Evolutionary conservation across 2,113 vertebrate genomes (phyloP).

Genomic region (Phrynosoma platyrhinos): DNA sequence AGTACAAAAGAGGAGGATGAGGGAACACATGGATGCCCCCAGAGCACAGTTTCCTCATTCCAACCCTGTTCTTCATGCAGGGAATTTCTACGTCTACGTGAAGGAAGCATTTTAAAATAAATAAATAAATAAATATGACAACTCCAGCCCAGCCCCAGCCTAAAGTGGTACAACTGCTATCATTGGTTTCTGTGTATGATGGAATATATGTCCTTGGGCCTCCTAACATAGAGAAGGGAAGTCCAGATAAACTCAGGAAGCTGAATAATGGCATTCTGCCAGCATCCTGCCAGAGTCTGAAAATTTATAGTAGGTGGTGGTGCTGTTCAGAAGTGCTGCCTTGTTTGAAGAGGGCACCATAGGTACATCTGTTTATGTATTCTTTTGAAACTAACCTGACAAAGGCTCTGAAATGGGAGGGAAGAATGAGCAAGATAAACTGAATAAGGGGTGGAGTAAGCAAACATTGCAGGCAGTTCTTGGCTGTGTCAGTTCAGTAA

Average conservation of each 20-base stretch:
- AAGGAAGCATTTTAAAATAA: no score
- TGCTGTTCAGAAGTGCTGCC: constrained; percentile 15
- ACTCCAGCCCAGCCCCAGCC: background rate
- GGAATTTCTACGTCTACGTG: background rate
- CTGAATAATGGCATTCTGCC: background rate
- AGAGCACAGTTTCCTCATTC: background rate
- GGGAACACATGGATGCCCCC: background rate
- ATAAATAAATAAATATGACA: background rate
- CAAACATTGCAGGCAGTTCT: constrained; percentile 20
- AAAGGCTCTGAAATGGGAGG: background rate
- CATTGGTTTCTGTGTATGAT: background rate
- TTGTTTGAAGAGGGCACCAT: constrained; percentile 12
- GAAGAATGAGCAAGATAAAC: background rate
- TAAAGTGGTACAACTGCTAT: background rate
- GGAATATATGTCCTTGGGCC: background rate
- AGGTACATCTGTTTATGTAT: background rate
- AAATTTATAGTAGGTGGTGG: constrained; percentile 3
- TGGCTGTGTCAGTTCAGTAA: constrained; percentile 2
- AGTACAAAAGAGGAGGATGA: no score
- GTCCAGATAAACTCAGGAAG: background rate
- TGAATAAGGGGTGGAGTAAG: constrained; percentile 6
- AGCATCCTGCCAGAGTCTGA: background rate
- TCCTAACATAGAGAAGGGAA: background rate
- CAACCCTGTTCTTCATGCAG: background rate
- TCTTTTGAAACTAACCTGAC: background rate